Conservation (phyloP, 2,888 invertebrate genomes). For the Apodemia zela region DNA sequence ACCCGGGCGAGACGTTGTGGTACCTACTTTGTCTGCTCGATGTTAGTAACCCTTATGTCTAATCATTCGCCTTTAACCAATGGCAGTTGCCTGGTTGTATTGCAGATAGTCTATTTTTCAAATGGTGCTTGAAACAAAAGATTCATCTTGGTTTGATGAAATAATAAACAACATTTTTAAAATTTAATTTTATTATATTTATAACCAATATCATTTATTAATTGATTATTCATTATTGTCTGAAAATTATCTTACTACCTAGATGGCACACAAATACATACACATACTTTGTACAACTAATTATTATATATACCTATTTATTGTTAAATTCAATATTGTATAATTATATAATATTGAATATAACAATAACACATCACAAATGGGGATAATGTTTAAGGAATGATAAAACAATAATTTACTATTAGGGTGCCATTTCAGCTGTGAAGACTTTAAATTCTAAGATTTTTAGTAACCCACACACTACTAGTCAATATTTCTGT, state of each 20-base stretch:
- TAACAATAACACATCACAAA: background rate
- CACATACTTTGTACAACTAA: background rate
- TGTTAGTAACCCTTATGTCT: no score
- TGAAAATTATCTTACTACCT: background rate
- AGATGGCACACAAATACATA: conserved; percentile 8
- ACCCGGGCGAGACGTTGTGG: no score
- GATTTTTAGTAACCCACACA: no score
- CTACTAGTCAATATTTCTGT: no score
- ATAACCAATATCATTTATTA: background rate
- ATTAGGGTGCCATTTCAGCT: no score
- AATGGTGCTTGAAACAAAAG: background rate
- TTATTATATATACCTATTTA: background rate
- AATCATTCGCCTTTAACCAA: no score
- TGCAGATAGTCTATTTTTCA: background rate
- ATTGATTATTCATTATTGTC: conserved; percentile 8
- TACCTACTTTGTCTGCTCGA: no score
- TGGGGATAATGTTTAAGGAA: no score
- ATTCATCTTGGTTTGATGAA: background rate
- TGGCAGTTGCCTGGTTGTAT: no score
- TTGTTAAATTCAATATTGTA: no score
- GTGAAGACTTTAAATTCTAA: no score
- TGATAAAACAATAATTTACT: no score
- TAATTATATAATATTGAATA: background rate
- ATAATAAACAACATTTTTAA: background rate
- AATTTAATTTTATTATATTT: background rate